phyloP scores from a whole-genome alignment of 2,888 invertebrate species.

The Oscheius sp. region DNA sequence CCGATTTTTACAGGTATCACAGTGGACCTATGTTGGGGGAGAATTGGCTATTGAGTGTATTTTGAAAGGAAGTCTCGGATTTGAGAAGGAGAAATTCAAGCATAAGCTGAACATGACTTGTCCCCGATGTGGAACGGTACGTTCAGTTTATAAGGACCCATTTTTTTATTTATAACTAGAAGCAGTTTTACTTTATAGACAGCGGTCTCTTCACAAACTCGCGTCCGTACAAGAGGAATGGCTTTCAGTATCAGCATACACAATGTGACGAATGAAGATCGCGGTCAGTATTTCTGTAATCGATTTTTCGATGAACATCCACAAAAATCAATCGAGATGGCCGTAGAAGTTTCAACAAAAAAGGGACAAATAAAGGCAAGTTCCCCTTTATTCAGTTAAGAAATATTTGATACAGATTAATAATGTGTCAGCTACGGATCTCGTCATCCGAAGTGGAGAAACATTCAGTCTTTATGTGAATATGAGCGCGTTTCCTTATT shows the following conservation, averaged over 20 bases:
- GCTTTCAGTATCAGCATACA: slow-evolving; percentile 25
- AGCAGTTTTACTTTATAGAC: not conserved
- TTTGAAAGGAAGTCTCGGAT: not conserved
- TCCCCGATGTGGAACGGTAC: slow-evolving; percentile 40
- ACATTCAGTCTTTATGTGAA: slow-evolving; percentile 27
- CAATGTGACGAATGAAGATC: slow-evolving; percentile 41
- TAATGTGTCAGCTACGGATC: not conserved
- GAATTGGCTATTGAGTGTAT: slow-evolving; percentile 40
- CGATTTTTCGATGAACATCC: slow-evolving; percentile 32
- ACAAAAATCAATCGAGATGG: slow-evolving; percentile 13
- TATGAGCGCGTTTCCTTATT: slow-evolving; percentile 21
- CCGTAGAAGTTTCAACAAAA: slow-evolving; percentile 42
- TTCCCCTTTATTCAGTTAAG: not conserved
- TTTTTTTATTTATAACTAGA: not conserved
- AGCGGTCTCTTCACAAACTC: slow-evolving; percentile 12
- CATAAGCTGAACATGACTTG: slow-evolving; percentile 42
- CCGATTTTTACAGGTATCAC: slow-evolving; percentile 36
- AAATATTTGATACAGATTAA: slow-evolving; percentile 8
- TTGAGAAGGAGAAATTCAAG: slow-evolving; percentile 17
- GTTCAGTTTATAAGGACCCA: not conserved
- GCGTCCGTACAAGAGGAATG: slow-evolving; percentile 5
- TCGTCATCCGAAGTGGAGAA: not conserved
- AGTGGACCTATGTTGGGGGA: slow-evolving; percentile 48
- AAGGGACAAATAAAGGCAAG: slow-evolving; percentile 42
- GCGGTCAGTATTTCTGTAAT: slow-evolving; percentile 40